These are phyloP conservation scores for Hylyphantes graminicola DNA, from an alignment of 1,140 invertebrate genomes.

Conservation along the genomic window DNA sequence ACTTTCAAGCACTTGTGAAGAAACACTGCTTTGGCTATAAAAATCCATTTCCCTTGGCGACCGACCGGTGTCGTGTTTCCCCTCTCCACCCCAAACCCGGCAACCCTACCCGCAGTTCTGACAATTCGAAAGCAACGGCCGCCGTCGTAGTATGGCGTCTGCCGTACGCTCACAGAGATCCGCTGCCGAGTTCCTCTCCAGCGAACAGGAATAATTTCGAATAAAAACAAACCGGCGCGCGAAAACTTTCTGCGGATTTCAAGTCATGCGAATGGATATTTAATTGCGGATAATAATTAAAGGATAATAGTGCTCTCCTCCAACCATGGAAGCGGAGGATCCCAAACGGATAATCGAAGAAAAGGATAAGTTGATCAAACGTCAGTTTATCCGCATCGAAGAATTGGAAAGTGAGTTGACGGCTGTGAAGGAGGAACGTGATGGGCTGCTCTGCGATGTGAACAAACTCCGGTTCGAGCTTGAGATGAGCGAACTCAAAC, in stretches of 20 bases:
- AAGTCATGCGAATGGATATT: too few relatives aligned
- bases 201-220: too few relatives aligned
- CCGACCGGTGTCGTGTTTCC: not conserved
- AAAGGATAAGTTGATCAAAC: slow-evolving; percentile 64
- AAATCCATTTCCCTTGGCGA: too few relatives aligned
- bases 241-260: not conserved
- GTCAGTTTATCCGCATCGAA: slow-evolving; percentile 81
- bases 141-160: slow-evolving; percentile 52
- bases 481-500: slow-evolving; percentile 84
- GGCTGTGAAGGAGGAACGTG: slow-evolving; percentile 80
- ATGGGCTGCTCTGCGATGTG: slow-evolving; percentile 83
- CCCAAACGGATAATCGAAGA: slow-evolving; percentile 60
- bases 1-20: too few relatives aligned
- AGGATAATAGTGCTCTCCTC: not conserved
- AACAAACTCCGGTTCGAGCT: slow-evolving; percentile 84
- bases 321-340: slow-evolving; percentile 52
- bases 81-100: slow-evolving; percentile 6
- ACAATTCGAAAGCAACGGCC: slow-evolving; percentile 8
- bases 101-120: slow-evolving; percentile 34
- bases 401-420: slow-evolving; percentile 80
- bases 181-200: not conserved
- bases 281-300: too few relatives aligned
- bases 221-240: not conserved
- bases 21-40: too few relatives aligned
- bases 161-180: slow-evolving; percentile 16